phyloP scores from a whole-genome alignment of 2,888 invertebrate species.

The Yponomeuta cagnagella region DNA sequence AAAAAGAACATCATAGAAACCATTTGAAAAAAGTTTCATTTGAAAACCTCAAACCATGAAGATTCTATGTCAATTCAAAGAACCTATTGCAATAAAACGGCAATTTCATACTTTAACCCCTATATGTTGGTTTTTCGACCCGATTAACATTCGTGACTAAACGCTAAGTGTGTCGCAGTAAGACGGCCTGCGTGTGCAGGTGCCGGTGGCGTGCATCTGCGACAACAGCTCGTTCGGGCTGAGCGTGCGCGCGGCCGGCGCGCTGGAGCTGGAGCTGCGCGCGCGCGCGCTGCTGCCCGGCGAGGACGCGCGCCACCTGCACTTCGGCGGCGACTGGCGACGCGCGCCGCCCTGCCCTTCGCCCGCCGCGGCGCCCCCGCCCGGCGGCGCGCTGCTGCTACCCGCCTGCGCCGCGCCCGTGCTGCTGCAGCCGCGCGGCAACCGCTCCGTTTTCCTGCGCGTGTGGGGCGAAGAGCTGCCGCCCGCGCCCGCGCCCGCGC shows the following conservation, averaged over 20 bases:
- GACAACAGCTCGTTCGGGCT: constrained; percentile 77
- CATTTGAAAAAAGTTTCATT: too few species aligned
- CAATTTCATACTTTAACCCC: too few species aligned
- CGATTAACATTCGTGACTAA: too few species aligned
- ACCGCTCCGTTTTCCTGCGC: constrained; percentile 86
- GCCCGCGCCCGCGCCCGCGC: constrained; percentile 72
- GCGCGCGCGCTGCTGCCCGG: constrained; percentile 83
- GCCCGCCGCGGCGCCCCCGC: constrained; percentile 34
- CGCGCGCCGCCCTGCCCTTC: constrained; percentile 25
- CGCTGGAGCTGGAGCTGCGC: constrained; percentile 85
- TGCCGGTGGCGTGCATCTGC: constrained; percentile 86
- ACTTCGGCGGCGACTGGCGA: constrained; percentile 68
- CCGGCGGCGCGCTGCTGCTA: constrained; percentile 46
- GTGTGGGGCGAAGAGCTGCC: constrained; percentile 89
- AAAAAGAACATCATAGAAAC: too few species aligned
- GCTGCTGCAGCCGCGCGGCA: constrained; percentile 86
- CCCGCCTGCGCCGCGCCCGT: constrained; percentile 78
- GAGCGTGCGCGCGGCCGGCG: constrained; percentile 44
- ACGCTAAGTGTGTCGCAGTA: too few species aligned
- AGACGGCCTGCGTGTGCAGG: constrained; percentile 29
- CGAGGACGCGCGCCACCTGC: constrained; percentile 88
- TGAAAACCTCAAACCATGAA: too few species aligned
- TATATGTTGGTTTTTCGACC: too few species aligned
- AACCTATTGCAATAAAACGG: too few species aligned
- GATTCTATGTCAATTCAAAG: too few species aligned